Evolutionary conservation across 2,113 vertebrate genomes (phyloP), one percentile per base, ranked within the genome.

Genomic region (Anolis carolinensis): DNA sequence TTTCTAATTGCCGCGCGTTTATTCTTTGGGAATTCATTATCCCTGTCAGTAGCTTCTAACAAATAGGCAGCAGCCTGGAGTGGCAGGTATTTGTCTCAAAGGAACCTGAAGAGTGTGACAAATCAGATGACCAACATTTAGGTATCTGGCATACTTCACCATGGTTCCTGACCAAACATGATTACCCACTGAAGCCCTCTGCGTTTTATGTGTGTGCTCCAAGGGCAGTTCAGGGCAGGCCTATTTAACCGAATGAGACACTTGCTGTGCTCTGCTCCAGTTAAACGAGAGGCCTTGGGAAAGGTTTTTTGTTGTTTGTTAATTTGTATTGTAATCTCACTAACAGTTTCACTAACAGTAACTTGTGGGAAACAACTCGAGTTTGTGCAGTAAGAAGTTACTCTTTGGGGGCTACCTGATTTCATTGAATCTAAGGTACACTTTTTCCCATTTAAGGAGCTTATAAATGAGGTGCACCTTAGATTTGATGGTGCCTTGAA

Each of bases 1-100:
- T 87, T 93, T 91, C 92, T 92, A 94, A 91, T 88, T 93, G 89
- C 90, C 85, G 92, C 72, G 79, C 80, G 82, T 88, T 91, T 94
- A 85, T 91, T 91, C 90, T 83, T 89, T 67, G 79, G 78, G 91
- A 0, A 55, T 85, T 88, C 1, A 0, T 90, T 79, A 32, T 68
- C 87, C 11, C 3, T 86, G 88, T 65, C 0, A 81, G 0, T 84
- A 81, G 81, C 80, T 92, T 91, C 89, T 83, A 0, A 32, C 80
- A 84, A 74, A 34, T 55, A 81, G 88, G 87, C 79, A 84, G 87
- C 85, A 92, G 88, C 89, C 71, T 62, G 84, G 65, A 92, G 72
- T 82, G 74, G 87, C 79, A 87, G 82, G 83, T 84, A 82, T 87
- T 89, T 86, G 85, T 13, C 78, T 80, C 39, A 5, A 70, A 81